These are phyloP conservation scores for Herminia tarsipennalis DNA, from an alignment of 2,888 invertebrate species.

Conservation along the genomic window DNA sequence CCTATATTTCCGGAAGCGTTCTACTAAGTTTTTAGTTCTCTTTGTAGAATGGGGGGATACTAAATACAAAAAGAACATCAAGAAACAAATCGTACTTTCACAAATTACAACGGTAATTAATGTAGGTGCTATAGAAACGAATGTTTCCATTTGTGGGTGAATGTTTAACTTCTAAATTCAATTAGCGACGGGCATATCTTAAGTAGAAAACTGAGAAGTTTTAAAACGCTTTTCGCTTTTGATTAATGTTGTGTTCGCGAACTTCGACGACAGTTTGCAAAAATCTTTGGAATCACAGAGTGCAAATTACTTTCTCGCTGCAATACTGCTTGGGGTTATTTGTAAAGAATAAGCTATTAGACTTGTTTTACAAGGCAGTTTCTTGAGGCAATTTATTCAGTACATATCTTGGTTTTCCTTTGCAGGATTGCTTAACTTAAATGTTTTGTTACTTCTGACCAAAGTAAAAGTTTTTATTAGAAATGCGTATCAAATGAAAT, in stretches of 20 bases:
- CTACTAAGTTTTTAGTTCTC: too few relatives aligned
- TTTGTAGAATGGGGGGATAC: too few relatives aligned
- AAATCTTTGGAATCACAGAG: slow-evolving; percentile 2
- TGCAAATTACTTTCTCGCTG: not conserved
- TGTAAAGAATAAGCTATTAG: not conserved
- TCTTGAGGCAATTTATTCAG: too few relatives aligned
- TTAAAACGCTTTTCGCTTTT: slow-evolving; percentile 47
- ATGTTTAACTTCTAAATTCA: slow-evolving; percentile 33
- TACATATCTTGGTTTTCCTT: too few relatives aligned
- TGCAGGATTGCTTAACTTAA: too few relatives aligned
- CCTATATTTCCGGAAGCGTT: too few relatives aligned
- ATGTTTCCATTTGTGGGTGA: slow-evolving; percentile 22
- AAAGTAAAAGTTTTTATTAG: too few relatives aligned
- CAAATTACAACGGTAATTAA: not conserved
- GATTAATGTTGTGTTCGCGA: slow-evolving; percentile 44
- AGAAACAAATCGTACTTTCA: too few relatives aligned
- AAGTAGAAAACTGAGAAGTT: slow-evolving; percentile 40
- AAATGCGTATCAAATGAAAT: too few relatives aligned
- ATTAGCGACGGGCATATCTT: slow-evolving; percentile 37
- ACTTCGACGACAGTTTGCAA: slow-evolving; percentile 10
- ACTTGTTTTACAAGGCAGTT: not conserved
- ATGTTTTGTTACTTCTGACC: too few relatives aligned
- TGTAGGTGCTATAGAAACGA: not conserved
- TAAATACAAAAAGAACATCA: too few relatives aligned
- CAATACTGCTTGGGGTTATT: not conserved